Evolutionary conservation across 1,140 invertebrate genomes (phyloP).

Genomic region (Gryon sp.): DNA sequence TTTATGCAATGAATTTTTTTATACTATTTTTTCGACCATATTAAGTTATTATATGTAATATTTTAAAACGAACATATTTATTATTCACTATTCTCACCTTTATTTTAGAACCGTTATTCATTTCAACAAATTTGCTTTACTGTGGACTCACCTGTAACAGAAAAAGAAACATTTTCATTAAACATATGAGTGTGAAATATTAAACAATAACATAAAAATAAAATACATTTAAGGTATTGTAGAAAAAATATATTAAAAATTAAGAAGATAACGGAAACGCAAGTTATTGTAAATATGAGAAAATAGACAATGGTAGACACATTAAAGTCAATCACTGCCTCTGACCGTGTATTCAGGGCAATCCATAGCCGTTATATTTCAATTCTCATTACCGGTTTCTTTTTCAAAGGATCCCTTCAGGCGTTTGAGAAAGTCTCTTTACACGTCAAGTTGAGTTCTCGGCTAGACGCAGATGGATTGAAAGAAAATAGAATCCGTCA

Average conservation of each 20-base stretch:
- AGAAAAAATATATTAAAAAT: slow-evolving; percentile 1
- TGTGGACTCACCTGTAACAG: slow-evolving; percentile 45
- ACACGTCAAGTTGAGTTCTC: slow-evolving; percentile 51
- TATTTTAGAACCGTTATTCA: not conserved
- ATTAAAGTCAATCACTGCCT: slow-evolving; percentile 65
- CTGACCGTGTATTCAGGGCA: slow-evolving; percentile 63
- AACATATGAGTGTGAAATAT: not conserved
- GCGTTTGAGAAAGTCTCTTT: slow-evolving; percentile 61
- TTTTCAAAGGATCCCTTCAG: slow-evolving; percentile 48
- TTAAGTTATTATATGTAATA: slow-evolving; percentile 49
- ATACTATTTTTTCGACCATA: no score
- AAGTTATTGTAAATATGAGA: slow-evolving; percentile 34
- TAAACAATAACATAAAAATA: no score
- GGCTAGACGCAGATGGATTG: slow-evolving; percentile 64
- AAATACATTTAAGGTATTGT: not conserved
- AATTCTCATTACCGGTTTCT: slow-evolving; percentile 69
- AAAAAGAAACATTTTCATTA: not conserved
- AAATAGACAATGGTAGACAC: slow-evolving; percentile 44
- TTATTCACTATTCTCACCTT: slow-evolving; percentile 35
- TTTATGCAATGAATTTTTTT: no score
- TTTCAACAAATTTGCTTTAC: slow-evolving; percentile 6
- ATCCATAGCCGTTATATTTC: slow-evolving; percentile 68
- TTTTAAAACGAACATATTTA: slow-evolving; percentile 38
- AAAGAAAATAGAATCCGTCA: slow-evolving; percentile 64
- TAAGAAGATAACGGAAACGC: slow-evolving; percentile 4